Percentiles rank a stretch among this genome's conserved stretches.
Conservation (phyloP, 2,888 invertebrate species). For the Thereva unica region DNA sequence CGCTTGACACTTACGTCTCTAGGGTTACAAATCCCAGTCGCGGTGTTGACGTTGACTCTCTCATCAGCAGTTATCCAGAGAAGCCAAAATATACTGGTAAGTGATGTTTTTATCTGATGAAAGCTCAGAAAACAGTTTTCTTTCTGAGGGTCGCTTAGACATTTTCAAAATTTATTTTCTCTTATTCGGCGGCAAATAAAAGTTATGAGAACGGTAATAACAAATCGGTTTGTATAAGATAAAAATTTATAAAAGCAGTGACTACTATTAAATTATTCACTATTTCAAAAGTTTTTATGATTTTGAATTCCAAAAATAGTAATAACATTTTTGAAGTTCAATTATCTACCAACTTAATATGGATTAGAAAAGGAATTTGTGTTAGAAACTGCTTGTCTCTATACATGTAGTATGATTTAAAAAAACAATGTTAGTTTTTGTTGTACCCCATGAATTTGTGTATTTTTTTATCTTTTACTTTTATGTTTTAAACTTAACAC, state of each 20-base stretch:
- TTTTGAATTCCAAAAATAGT: too few species aligned
- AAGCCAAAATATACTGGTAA: slow-evolving; percentile 73
- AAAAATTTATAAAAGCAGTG: slow-evolving; percentile 1
- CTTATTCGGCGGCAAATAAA: slow-evolving; percentile 5
- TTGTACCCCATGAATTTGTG: slow-evolving; percentile 31
- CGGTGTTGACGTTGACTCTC: slow-evolving; percentile 64
- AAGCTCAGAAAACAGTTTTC: too few species aligned
- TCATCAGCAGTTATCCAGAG: slow-evolving; percentile 68
- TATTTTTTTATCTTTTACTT: slow-evolving; percentile 14
- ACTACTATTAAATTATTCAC: neutral
- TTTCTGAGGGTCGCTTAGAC: too few species aligned
- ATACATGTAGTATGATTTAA: neutral
- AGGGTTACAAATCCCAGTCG: slow-evolving; percentile 69
- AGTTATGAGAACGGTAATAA: neutral
- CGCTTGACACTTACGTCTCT: slow-evolving; percentile 72
- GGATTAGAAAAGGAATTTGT: neutral
- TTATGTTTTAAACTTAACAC: slow-evolving; percentile 20
- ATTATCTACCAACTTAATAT: too few species aligned
- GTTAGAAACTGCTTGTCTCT: slow-evolving; percentile 16
- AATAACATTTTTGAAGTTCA: too few species aligned
- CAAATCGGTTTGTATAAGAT: slow-evolving; percentile 24
- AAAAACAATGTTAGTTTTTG: slow-evolving; percentile 25
- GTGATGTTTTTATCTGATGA: slow-evolving; percentile 38
- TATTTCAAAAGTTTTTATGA: too few species aligned
- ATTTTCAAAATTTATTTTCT: too few species aligned